Evolutionary conservation across 2,113 vertebrate genomes (phyloP), one percentile per base, ranked within the genome.

Genomic region (Phrynosoma blainvillii): DNA sequence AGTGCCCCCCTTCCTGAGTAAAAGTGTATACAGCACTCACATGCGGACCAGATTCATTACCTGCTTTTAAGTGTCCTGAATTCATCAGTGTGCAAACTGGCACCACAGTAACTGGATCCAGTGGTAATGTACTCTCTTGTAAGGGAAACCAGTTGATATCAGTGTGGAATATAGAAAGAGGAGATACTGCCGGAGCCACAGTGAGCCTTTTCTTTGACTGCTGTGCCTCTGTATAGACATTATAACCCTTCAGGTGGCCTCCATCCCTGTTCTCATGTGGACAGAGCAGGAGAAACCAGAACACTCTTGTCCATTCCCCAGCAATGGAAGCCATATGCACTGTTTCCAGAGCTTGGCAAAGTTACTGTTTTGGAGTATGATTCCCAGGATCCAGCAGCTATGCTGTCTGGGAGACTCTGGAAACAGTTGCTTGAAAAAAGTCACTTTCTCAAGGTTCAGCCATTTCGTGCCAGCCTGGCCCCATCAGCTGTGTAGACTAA

Each of bases 51-150:
- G 79, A n/a, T 59, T 76, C 77, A 84, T 90, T 82, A 90, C 68
- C 62, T 79, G 84, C 88, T 92, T 47, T 47, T 62, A 68, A 47
- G 42, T 21, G 54, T 42, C 87, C 87, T 90, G 88, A 78, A 89
- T 89, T 82, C 90, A 86, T 90, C 88, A 32, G 20, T 82, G 81
- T 84, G 68, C 79, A 87, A 82, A 1, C 52, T 82, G 73, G 73
- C 84, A 3, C 73, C 65, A 0, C 65, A 65, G 73, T 88, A 88
- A 83, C 87, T 78, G 27, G 74, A 40, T 73, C 80, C 30, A 11
- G 9, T 84, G 86, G 42, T 87, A 83, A n/a, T 84, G 23, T 78
- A 27, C 21, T 91, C 86, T 81, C n/a, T 78, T 86, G 40, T 18
- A 84, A 89, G 86, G 83, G 77, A 86, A 84, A 8, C 81, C 56